Percentiles rank a stretch among this genome's conserved stretches.
Conservation (phyloP, 1,140 invertebrate species). For the Nebria ingens region DNA sequence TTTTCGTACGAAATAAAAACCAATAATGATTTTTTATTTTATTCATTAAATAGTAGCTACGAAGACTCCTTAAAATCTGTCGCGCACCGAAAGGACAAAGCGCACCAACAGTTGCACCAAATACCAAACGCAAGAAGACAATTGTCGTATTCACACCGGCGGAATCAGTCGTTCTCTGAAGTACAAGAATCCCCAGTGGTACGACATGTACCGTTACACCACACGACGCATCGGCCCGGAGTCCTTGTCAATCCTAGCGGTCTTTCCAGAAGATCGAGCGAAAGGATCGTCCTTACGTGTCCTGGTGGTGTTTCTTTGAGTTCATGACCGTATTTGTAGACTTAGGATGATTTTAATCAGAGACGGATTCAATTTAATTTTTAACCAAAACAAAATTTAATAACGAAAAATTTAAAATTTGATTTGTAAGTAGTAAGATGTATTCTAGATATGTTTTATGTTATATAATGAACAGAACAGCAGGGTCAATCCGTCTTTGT, state of each 20-base stretch:
- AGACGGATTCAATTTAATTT: too few relatives aligned
- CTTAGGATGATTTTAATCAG: too few relatives aligned
- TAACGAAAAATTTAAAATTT: too few relatives aligned
- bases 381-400: too few relatives aligned
- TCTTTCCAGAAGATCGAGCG: slow-evolving; percentile 15
- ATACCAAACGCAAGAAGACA: not conserved
- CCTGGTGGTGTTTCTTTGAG: slow-evolving; percentile 2
- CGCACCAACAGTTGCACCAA: not conserved
- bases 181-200: slow-evolving; percentile 23
- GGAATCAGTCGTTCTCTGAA: slow-evolving; percentile 17
- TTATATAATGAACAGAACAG: too few relatives aligned
- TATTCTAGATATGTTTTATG: too few relatives aligned
- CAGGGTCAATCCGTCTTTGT: too few relatives aligned
- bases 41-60: slow-evolving; percentile 49
- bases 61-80: slow-evolving; percentile 51
- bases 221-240: slow-evolving; percentile 31
- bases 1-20: not conserved
- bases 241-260: slow-evolving; percentile 19
- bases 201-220: slow-evolving; percentile 12
- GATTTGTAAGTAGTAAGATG: too few relatives aligned
- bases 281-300: slow-evolving; percentile 17
- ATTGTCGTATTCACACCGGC: slow-evolving; percentile 13
- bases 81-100: not conserved
- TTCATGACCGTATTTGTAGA: not conserved
- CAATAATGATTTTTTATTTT: slow-evolving; percentile 21